A percentile compares a stretch with the other conserved stretches of the same genome.
Conservation (phyloP, 2,113 vertebrate genomes). For the Suricata suricatta region DNA sequence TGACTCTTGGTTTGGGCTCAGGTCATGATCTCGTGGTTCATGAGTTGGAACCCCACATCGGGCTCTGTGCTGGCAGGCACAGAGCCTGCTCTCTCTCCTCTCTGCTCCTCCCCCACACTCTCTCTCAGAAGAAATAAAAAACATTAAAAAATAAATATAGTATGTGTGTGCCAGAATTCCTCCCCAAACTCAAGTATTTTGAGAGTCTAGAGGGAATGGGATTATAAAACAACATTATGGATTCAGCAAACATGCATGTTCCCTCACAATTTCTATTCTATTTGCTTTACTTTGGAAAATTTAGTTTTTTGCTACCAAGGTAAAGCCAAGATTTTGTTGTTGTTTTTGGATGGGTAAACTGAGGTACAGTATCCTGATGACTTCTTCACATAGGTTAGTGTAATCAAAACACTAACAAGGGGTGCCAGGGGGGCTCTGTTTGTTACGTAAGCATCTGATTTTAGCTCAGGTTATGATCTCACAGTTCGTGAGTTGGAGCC, state of each 20-base stretch:
- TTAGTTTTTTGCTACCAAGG: not conserved
- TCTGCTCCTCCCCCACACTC: too few species aligned
- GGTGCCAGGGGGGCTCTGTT: too few species aligned
- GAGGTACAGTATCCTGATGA: not conserved
- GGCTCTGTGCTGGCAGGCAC: too few species aligned
- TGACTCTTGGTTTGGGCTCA: too few species aligned
- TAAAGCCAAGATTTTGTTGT: not conserved
- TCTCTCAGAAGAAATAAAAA: too few species aligned
- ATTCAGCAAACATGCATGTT: not conserved
- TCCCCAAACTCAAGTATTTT: not conserved
- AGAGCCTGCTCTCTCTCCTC: too few species aligned
- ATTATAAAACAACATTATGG: not conserved
- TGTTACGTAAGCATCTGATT: too few species aligned
- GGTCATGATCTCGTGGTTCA: too few species aligned
- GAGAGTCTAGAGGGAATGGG: not conserved
- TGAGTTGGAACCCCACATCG: too few species aligned
- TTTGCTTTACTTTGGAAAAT: slow-evolving; percentile 35
- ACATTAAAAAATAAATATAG: not conserved
- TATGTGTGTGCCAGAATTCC: not conserved
- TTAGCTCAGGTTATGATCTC: too few species aligned
- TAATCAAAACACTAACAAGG: not conserved
- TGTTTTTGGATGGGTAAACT: not conserved
- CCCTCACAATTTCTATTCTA: not conserved
- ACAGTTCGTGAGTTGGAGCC: too few species aligned
- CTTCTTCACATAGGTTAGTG: not conserved